phyloP scores from a whole-genome alignment of 2,113 vertebrate species.

The Cyanocitta stelleri region DNA sequence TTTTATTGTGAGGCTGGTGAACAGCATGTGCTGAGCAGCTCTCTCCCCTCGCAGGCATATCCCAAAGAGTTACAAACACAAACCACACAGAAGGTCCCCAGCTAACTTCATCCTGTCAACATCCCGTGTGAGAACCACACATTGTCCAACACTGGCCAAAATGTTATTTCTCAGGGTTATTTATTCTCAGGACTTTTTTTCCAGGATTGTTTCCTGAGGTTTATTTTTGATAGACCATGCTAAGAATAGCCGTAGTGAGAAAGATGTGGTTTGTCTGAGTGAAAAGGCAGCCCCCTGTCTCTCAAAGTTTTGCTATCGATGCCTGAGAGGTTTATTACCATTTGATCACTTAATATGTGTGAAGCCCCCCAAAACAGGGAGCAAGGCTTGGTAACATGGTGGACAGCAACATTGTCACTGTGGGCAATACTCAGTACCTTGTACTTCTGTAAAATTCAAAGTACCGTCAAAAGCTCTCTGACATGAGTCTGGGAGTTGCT shows the following conservation, averaged over 20 bases:
- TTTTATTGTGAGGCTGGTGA: background rate
- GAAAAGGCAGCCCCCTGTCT: background rate
- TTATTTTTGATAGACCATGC: background rate
- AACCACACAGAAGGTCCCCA: background rate
- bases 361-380: background rate
- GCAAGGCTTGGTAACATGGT: background rate
- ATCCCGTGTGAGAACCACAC: background rate
- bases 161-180: background rate
- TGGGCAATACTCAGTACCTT: background rate
- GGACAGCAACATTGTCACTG: background rate
- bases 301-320: background rate
- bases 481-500: background rate
- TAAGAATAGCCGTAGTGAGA: background rate
- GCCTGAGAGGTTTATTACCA: background rate
- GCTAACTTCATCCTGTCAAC: background rate
- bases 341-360: background rate
- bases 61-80: background rate
- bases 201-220: background rate
- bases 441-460: background rate
- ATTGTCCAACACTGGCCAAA: background rate
- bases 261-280: background rate
- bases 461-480: background rate
- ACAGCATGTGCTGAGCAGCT: background rate
- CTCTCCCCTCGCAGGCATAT: background rate
- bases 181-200: background rate